Base-by-base conservation (phyloP, 2,888 invertebrate genomes). In the Esperia sulphurella region DNA sequence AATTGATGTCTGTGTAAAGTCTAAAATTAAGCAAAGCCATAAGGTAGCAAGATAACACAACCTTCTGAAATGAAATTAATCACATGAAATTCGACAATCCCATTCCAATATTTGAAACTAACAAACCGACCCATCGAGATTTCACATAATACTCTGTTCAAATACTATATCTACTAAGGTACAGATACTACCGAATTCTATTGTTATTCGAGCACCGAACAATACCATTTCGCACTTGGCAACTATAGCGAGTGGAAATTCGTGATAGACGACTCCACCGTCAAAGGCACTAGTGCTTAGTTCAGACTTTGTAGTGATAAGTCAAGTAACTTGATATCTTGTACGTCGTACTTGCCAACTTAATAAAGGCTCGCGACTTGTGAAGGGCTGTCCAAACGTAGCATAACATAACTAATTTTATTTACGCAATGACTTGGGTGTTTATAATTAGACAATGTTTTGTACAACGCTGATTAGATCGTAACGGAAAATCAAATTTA, bases 301-400 rank as follows among this genome's bases (percentile, higher is more conserved):
- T 35, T 33, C 33, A 33, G 33, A 33, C 33, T 33, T 33, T 33
- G 37, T 37, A 35, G 41, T 46, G 46, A 41, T 46, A 38, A 43
- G 21, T 21, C 21, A 14, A 29, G 39, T 14, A 43, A 48, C 31
- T 48, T 48, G 44, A 48, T 48, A 48, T 44, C 48, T 43, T 48
- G 41, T 21, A 5, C 14, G 13, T 40, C 42, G 40, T 40, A 48
- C 40, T 39, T 41, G 41, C 44, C 13, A 39, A 3, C 6, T 21
- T 21, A 21, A 21, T 21, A 21, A 21, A 3, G 21, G 21, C 21
- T 21, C 21, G 21, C 21, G 2, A 21, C 21, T 21, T 21, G 21
- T 21, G 21, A 21, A 21, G 21, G 30, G 12, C 42, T 31, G 39
- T 39, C 39, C 14, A 39, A 39, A 39, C 21, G 45, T 12, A 13